Conservation (phyloP, 2,113 vertebrate genomes). For the Sebastes schlegelii region DNA sequence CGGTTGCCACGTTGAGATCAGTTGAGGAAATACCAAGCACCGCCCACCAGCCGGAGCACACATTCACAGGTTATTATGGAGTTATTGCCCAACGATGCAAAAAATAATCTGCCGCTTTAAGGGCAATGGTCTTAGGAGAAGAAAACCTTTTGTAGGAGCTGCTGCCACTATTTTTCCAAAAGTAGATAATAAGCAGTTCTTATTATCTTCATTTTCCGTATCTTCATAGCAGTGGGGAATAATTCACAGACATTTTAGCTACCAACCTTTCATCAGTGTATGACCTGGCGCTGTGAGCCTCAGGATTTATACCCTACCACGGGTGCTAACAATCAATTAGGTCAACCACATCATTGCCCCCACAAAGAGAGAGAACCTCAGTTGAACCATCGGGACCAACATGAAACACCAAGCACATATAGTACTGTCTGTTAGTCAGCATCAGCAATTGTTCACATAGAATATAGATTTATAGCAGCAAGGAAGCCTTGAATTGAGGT, state of each 20-base stretch:
- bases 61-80: no score
- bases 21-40: no score
- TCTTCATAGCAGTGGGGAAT: not conserved
- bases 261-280: not conserved
- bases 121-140: not conserved
- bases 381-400: not conserved
- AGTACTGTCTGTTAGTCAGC: not conserved
- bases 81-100: no score
- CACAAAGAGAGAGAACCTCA: not conserved
- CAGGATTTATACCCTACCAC: not conserved
- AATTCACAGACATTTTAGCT: not conserved
- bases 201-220: conserved; percentile 18
- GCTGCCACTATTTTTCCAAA: not conserved
- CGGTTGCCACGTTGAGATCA: no score
- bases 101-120: no score
- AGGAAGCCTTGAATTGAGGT: not conserved
- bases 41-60: no score
- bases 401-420: not conserved
- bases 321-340: conserved; percentile 16
- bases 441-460: not conserved
- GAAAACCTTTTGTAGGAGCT: conserved; percentile 10
- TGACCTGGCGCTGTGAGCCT: not conserved
- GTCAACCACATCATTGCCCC: conserved; percentile 18
- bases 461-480: not conserved
- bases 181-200: not conserved